Evolutionary conservation across 2,113 vertebrate species (phyloP).

Genomic region (Panthera uncia): DNA sequence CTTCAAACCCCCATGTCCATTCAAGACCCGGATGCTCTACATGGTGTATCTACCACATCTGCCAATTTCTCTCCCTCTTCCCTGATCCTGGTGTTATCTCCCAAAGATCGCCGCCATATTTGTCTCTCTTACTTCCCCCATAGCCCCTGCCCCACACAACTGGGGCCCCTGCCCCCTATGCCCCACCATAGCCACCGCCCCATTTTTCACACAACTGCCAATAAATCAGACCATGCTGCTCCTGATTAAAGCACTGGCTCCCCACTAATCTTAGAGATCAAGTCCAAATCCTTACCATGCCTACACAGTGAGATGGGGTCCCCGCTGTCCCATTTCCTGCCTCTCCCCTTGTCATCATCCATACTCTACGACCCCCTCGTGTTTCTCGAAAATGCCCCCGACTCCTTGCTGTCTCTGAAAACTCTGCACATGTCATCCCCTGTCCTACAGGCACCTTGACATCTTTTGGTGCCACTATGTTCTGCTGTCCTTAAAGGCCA

Average conservation of each 20-base stretch:
- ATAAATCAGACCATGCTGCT: not conserved
- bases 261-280: not conserved
- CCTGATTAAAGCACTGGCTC: not conserved
- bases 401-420: not conserved
- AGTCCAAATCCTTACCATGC: not conserved
- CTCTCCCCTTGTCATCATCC: not conserved
- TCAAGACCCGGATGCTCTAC: not conserved
- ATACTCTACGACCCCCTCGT: not conserved
- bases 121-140: not conserved
- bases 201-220: not conserved
- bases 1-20: not conserved
- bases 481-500: not conserved
- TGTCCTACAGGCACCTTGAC: too few species aligned
- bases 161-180: too few species aligned
- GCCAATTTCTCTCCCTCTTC: not conserved
- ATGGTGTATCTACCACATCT: accelerated
- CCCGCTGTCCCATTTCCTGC: accelerated
- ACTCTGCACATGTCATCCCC: accelerated
- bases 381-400: not conserved
- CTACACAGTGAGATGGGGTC: too few species aligned
- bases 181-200: too few species aligned
- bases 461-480: too few species aligned
- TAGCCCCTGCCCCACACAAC: accelerated
- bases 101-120: too few species aligned
- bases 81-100: not conserved